These are phyloP conservation scores for Ibycter americanus DNA, from an alignment of 2,797 vertebrate genomes.

Conservation along the genomic window DNA sequence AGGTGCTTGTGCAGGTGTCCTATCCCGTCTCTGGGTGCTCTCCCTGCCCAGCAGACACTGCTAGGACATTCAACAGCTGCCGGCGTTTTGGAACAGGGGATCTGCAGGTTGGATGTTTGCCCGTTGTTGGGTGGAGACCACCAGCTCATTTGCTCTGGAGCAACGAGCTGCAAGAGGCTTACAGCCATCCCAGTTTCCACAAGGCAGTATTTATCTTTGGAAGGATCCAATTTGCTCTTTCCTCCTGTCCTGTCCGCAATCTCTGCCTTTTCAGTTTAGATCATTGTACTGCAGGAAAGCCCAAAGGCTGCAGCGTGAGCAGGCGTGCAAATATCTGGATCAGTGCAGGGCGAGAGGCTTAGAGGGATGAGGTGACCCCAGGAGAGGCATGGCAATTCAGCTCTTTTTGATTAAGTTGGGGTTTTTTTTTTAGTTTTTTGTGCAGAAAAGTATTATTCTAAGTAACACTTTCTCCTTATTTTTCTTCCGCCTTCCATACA, in stretches of 20 bases:
- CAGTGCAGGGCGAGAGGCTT: neutral
- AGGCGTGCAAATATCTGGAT: neutral
- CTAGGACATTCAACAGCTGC: neutral
- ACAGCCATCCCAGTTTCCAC: neutral
- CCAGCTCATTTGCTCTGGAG: neutral
- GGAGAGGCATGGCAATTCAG: neutral
- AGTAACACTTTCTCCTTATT: neutral
- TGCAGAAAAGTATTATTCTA: neutral
- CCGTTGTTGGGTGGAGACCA: neutral
- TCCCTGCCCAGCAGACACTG: neutral
- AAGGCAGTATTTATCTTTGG: neutral
- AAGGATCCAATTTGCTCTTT: neutral
- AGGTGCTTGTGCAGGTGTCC: neutral
- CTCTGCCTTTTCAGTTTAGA: neutral
- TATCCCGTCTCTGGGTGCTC: neutral
- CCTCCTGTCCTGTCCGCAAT: accelerated
- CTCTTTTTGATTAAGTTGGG: neutral
- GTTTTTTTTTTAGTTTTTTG: neutral
- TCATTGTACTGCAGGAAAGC: neutral
- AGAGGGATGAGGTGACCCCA: neutral
- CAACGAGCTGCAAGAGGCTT: neutral
- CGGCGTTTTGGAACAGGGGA: accelerated
- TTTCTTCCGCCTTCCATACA: accelerated
- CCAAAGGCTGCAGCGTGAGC: neutral
- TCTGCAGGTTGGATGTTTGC: neutral